Conservation (phyloP, 2,888 invertebrate species). For the Drosophila neonasuta region DNA sequence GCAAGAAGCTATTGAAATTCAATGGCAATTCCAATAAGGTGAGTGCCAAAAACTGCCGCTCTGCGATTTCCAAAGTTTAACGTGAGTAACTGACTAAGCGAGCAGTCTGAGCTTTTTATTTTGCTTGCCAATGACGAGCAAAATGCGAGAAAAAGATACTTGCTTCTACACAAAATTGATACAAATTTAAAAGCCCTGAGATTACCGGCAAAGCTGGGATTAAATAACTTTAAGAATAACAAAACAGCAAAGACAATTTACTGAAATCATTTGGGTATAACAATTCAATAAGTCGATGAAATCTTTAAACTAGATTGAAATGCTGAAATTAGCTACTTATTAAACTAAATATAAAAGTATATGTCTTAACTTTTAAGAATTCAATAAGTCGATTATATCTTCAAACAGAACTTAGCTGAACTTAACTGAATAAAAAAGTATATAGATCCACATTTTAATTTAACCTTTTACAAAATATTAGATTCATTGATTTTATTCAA, state of each 20-base stretch:
- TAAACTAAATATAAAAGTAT: no score
- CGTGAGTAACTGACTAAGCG: background rate
- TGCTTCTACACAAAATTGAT: slow-evolving; percentile 10
- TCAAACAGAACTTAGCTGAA: no score
- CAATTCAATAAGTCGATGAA: slow-evolving; percentile 4
- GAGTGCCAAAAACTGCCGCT: slow-evolving; percentile 68
- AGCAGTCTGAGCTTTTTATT: background rate
- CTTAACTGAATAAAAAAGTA: no score
- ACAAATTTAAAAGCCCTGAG: slow-evolving; percentile 19
- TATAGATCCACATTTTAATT: no score
- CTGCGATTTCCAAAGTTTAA: slow-evolving; percentile 5
- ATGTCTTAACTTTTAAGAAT: background rate
- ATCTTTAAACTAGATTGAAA: slow-evolving; percentile 1
- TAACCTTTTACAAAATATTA: no score
- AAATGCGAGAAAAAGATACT: slow-evolving; percentile 17
- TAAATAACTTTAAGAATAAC: background rate
- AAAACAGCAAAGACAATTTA: background rate
- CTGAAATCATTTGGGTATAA: background rate
- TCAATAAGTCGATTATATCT: background rate
- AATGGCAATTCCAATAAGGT: slow-evolving; percentile 93
- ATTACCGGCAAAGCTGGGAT: slow-evolving; percentile 19
- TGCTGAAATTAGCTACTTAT: no score
- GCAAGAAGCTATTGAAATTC: slow-evolving; percentile 90
- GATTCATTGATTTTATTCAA: no score
- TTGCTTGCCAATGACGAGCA: slow-evolving; percentile 9